Evolutionary conservation across 2,797 vertebrate genomes (phyloP).

Genomic region (Alca torda): DNA sequence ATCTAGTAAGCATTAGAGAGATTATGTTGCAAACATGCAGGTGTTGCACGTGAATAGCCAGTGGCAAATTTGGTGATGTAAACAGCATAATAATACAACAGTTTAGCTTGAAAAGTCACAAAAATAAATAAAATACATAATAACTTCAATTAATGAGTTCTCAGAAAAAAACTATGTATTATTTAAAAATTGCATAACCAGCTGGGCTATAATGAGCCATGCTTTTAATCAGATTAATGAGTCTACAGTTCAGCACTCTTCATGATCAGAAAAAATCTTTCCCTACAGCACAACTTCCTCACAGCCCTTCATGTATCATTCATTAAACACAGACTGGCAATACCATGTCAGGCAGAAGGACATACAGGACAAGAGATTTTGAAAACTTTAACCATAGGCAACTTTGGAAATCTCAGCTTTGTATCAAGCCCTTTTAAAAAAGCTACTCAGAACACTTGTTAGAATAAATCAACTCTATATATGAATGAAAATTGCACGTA

Average conservation of each 20-base stretch:
- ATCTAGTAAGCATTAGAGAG: not conserved
- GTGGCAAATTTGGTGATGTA: not conserved
- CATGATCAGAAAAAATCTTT: slow-evolving; percentile 72
- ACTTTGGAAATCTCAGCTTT: not conserved
- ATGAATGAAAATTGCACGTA: not conserved
- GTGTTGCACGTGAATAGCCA: not conserved
- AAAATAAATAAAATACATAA: slow-evolving; percentile 54
- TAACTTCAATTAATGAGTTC: slow-evolving; percentile 11
- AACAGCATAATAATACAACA: not conserved
- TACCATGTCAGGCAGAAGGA: slow-evolving; percentile 50
- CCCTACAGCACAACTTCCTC: slow-evolving; percentile 66
- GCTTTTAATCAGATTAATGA: slow-evolving; percentile 76
- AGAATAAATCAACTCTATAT: not conserved
- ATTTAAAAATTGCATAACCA: slow-evolving; percentile 67
- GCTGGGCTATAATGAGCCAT: slow-evolving; percentile 61
- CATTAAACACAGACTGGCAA: slow-evolving; percentile 51
- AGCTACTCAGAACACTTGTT: not conserved
- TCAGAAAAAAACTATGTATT: slow-evolving; percentile 53
- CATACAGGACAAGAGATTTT: not conserved
- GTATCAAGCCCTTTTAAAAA: not conserved
- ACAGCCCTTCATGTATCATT: slow-evolving; percentile 65
- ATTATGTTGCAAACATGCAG: not conserved
- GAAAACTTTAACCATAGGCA: not conserved
- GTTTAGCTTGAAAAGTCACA: not conserved
- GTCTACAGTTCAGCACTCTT: slow-evolving; percentile 54